These are phyloP conservation scores for Homarus americanus DNA, from an alignment of 1,140 invertebrate species.

Conservation along the genomic window DNA sequence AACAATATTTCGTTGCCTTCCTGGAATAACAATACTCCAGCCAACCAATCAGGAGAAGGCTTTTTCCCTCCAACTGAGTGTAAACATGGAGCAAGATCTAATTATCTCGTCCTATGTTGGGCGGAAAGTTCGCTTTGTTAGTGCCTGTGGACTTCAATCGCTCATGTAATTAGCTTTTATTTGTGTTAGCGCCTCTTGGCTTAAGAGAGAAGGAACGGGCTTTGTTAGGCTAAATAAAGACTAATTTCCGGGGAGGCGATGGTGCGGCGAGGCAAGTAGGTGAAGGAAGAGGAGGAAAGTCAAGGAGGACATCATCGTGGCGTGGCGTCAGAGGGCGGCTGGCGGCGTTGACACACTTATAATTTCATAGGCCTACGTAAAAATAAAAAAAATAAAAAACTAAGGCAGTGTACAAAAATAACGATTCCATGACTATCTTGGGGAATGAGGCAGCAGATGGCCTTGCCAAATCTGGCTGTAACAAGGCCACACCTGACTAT, in stretches of 20 bases:
- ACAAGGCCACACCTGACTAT: too few species aligned
- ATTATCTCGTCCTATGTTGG: slow-evolving; percentile 47
- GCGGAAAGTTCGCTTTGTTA: slow-evolving; percentile 39
- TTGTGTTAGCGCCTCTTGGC: slow-evolving; percentile 27
- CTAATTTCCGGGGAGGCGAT: background rate
- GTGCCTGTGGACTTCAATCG: slow-evolving; percentile 32
- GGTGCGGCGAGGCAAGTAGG: background rate
- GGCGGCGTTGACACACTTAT: too few species aligned
- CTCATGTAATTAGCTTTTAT: slow-evolving; percentile 59
- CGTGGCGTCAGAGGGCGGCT: too few species aligned
- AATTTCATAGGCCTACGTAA: too few species aligned
- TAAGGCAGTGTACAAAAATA: too few species aligned
- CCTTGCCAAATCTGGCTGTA: too few species aligned
- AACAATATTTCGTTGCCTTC: slow-evolving; percentile 24
- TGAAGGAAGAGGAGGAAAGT: too few species aligned
- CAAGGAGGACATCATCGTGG: too few species aligned
- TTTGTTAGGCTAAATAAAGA: background rate
- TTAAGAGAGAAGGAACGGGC: background rate
- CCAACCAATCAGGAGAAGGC: slow-evolving; percentile 23
- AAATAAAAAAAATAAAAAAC: too few species aligned
- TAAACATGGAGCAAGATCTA: slow-evolving; percentile 49
- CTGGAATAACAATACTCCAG: slow-evolving; percentile 25
- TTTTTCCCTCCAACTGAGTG: slow-evolving; percentile 9
- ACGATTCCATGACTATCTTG: too few species aligned
- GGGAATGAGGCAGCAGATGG: too few species aligned